Evolutionary conservation across 2,113 vertebrate species (phyloP).

Genomic region (Indicator maculatus): DNA sequence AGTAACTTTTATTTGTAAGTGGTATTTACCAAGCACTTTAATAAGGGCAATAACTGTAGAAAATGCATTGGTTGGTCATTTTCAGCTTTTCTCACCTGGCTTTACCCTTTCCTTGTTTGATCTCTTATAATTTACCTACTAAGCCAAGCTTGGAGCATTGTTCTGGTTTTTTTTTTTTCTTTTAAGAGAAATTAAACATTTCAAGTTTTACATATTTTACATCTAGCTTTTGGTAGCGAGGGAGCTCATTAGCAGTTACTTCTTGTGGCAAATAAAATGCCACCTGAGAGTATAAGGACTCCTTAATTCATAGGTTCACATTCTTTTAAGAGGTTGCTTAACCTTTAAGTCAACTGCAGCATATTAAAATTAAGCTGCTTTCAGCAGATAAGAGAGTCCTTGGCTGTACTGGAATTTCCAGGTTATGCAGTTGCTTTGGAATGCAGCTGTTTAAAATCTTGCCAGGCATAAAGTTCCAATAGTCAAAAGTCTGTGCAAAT

Average conservation of each 20-base stretch:
- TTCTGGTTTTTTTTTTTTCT: not conserved
- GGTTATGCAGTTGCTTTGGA: slow-evolving; percentile 32
- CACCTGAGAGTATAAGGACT: slow-evolving; percentile 56
- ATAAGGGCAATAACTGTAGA: slow-evolving; percentile 38
- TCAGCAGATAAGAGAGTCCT: slow-evolving; percentile 53
- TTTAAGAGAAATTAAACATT: slow-evolving; percentile 28
- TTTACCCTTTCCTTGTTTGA: slow-evolving; percentile 55
- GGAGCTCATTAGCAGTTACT: slow-evolving; percentile 70
- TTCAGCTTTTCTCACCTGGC: slow-evolving; percentile 45
- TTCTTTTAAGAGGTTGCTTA: slow-evolving; percentile 74
- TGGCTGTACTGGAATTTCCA: slow-evolving; percentile 47
- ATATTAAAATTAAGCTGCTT: slow-evolving; percentile 67
- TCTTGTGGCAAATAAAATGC: slow-evolving; percentile 70
- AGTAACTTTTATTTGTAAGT: slow-evolving; percentile 39
- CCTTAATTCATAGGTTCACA: slow-evolving; percentile 65
- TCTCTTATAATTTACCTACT: slow-evolving; percentile 50
- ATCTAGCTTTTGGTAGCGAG: slow-evolving; percentile 59
- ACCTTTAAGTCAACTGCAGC: slow-evolving; percentile 67
- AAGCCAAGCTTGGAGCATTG: slow-evolving; percentile 1
- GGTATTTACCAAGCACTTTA: slow-evolving; percentile 38
- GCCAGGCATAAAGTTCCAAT: slow-evolving; percentile 6
- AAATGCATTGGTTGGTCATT: slow-evolving; percentile 52
- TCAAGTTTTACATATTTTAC: slow-evolving; percentile 65
- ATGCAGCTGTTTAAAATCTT: slow-evolving; percentile 38
- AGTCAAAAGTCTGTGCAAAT: not conserved